Base-by-base conservation (phyloP, 2,888 invertebrate genomes). In the Lampropteryx suffumata region DNA sequence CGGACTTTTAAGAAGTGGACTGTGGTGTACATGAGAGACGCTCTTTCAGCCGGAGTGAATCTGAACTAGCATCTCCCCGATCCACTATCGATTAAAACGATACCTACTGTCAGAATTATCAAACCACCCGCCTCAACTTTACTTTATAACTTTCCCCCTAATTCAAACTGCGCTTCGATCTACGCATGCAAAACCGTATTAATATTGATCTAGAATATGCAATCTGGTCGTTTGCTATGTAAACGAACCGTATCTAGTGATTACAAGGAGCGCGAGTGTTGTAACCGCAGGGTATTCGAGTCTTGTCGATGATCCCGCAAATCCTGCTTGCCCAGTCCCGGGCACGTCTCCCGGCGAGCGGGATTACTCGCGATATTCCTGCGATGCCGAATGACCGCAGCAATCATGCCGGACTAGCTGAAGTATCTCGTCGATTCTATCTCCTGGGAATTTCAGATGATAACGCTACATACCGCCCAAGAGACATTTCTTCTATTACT, bases 301-400 rank as follows among this genome's bases (percentile, higher is more conserved):
- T 80, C 76, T 78, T 75, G 68, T 70, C 74, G 73, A 79, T 79
- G 80, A 81, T 84, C 82, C 79, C 69, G 67, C 72, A 87, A 88
- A 90, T 85, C 88, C 82, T 71, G 61, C 65, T 59, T 62, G 67
- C 57, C 62, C 65, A 71, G 69, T 71, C 76, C 69, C 65, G 62
- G 70, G 80, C 88, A 89, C 87, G 89, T 83, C 78, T 76, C 73
- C 65, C 62, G 64, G 64, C 76, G 81, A 82, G 82, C 73, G 70
- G 71, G 71, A 72, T 73, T 73, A 64, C 64, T 64, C 66, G 68
- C 73, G 69, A 78, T 77, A 70, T 68, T 68, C 67, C 64, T 63
- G 62, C 69, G 67, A 74, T 73, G 68, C 64, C 64, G 60, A 63
- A 61, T 76, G 74, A 77, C 77, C 78, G 61, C 76, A 73, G 67